Percentiles rank a stretch among this genome's conserved stretches.
phyloP scores from a whole-genome alignment of 92 coral and sea anemone genomes.

The Plumapathes pennacea region DNA sequence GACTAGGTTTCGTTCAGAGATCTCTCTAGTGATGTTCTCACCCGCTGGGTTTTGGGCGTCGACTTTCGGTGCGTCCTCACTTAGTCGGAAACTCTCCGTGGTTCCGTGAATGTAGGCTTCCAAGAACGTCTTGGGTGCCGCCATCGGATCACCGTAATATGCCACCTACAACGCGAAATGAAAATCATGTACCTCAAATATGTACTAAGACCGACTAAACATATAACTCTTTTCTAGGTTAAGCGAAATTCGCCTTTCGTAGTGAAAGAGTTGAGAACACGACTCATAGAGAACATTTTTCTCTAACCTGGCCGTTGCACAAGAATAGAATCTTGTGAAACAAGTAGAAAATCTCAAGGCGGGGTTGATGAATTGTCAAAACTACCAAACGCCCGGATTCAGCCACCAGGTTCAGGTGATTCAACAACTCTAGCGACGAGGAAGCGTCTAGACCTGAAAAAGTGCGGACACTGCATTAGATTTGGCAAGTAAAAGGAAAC shows the following conservation, averaged over 20 bases:
- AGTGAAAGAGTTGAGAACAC: no score
- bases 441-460: slow-evolving; percentile 54
- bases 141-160: slow-evolving; percentile 18
- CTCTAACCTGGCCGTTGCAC: slow-evolving; percentile 68
- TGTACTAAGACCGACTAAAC: no score
- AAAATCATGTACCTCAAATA: no score
- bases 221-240: no score
- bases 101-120: slow-evolving; percentile 24
- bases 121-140: slow-evolving; percentile 23
- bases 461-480: no score
- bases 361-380: slow-evolving; percentile 63
- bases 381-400: slow-evolving; percentile 61
- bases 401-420: slow-evolving; percentile 63
- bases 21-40: no score
- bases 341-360: slow-evolving; percentile 61
- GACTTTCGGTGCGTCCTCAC: slow-evolving; percentile 14
- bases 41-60: slow-evolving; percentile 36
- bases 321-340: slow-evolving; percentile 65
- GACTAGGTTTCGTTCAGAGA: no score
- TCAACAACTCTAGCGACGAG: slow-evolving; percentile 55
- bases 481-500: no score
- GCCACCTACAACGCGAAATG: no score
- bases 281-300: no score
- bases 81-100: slow-evolving; percentile 11
- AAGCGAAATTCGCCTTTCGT: no score